phyloP scores from a whole-genome alignment of 2,113 vertebrate genomes.

The Catagonus wagneri region DNA sequence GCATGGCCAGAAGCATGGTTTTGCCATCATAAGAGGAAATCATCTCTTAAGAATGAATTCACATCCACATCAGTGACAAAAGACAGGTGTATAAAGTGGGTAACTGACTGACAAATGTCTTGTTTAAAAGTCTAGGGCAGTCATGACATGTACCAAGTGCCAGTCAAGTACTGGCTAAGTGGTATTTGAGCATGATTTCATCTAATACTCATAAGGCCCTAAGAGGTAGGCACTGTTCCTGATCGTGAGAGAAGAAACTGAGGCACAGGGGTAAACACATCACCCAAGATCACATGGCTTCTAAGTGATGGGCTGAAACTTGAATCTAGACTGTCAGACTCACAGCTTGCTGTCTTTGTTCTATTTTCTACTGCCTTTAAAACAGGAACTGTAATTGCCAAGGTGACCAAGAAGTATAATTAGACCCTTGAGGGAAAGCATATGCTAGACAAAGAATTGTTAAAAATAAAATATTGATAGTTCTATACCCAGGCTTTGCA shows the following conservation, averaged over 20 bases:
- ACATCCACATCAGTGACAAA: neutral
- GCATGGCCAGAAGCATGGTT: neutral
- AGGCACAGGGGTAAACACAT: neutral
- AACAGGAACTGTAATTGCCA: neutral
- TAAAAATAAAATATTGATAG: neutral
- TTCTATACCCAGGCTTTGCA: neutral
- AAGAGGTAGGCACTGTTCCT: neutral
- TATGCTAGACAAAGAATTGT: neutral
- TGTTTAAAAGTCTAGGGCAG: neutral
- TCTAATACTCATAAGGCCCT: neutral
- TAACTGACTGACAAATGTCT: neutral
- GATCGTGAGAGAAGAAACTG: neutral
- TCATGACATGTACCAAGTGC: neutral
- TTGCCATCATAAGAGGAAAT: neutral
- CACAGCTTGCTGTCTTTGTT: neutral
- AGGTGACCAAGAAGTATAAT: neutral
- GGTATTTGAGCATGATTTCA: neutral
- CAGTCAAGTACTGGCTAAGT: neutral
- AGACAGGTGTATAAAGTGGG: neutral
- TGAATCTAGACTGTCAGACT: neutral
- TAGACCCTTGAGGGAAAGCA: neutral
- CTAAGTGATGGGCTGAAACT: neutral
- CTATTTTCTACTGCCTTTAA: conserved; percentile 16
- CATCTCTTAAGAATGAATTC: neutral
- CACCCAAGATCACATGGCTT: neutral